These are phyloP conservation scores for Cyanoderma ruficeps DNA, from an alignment of 2,113 vertebrate species.

Conservation along the genomic window DNA sequence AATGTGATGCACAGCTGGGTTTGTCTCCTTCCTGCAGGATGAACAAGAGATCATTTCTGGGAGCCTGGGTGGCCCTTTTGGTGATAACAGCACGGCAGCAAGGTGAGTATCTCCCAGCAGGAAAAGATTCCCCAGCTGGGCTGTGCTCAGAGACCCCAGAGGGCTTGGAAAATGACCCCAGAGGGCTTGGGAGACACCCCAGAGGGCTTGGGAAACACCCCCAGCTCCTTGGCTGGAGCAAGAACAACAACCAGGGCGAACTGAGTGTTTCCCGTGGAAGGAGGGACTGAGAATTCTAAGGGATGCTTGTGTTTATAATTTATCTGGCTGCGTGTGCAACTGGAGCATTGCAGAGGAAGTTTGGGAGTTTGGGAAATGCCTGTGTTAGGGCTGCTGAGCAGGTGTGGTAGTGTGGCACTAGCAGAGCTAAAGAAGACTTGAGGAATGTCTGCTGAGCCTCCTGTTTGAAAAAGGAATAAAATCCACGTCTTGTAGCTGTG, in stretches of 20 bases:
- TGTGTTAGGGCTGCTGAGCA: background rate
- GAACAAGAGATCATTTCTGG: slow-evolving; percentile 72
- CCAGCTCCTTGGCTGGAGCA: background rate
- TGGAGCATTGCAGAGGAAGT: background rate
- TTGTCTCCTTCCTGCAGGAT: slow-evolving; percentile 71
- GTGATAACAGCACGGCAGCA: slow-evolving; percentile 56
- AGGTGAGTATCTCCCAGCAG: slow-evolving; percentile 70
- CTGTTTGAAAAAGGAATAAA: background rate
- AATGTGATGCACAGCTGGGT: slow-evolving; percentile 10
- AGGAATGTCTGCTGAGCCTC: background rate
- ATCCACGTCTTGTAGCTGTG: background rate
- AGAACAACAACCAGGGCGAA: background rate
- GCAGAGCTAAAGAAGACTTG: background rate
- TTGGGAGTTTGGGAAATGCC: background rate
- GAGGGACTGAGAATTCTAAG: background rate
- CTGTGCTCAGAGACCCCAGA: background rate
- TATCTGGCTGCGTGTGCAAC: background rate
- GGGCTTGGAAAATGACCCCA: background rate
- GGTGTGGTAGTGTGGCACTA: rapidly evolving
- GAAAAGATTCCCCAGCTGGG: background rate
- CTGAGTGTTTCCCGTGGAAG: rapidly evolving
- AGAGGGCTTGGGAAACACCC: background rate
- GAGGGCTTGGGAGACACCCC: background rate
- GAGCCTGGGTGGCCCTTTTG: slow-evolving; percentile 75
- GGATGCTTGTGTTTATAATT: background rate